phyloP scores from a whole-genome alignment of 2,888 invertebrate species.

The Tipula vernalis region DNA sequence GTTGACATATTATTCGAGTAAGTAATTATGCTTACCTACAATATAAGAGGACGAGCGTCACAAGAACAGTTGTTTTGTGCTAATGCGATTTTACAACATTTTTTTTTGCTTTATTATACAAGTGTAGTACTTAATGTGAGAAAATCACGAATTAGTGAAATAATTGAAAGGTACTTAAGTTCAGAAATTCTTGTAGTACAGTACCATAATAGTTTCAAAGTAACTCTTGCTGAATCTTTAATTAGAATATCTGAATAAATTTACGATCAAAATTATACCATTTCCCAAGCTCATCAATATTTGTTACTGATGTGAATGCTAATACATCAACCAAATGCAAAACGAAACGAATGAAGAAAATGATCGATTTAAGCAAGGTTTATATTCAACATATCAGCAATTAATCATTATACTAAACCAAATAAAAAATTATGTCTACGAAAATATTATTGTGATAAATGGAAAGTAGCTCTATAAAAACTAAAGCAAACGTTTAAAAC shows the following conservation, averaged over 20 bases:
- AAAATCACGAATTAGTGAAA: neutral
- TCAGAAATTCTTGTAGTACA: neutral
- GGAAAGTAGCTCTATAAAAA: neutral
- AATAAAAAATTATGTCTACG: neutral
- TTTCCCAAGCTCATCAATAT: neutral
- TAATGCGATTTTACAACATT: neutral
- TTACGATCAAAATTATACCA: neutral
- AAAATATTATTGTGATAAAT: neutral
- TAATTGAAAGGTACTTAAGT: too few species aligned
- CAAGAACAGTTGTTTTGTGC: neutral
- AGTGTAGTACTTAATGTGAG: neutral
- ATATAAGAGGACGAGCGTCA: neutral
- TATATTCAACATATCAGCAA: neutral
- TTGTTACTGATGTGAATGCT: neutral
- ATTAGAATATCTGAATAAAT: too few species aligned
- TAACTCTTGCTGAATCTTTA: too few species aligned
- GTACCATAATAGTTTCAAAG: too few species aligned
- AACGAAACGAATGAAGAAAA: neutral
- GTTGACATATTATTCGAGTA: neutral
- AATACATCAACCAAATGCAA: neutral
- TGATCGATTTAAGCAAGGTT: neutral
- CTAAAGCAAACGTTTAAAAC: neutral
- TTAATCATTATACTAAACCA: neutral
- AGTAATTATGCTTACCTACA: neutral
- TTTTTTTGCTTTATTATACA: neutral